phyloP scores from a whole-genome alignment of 2,113 vertebrate species.

The Callipepla californica region DNA sequence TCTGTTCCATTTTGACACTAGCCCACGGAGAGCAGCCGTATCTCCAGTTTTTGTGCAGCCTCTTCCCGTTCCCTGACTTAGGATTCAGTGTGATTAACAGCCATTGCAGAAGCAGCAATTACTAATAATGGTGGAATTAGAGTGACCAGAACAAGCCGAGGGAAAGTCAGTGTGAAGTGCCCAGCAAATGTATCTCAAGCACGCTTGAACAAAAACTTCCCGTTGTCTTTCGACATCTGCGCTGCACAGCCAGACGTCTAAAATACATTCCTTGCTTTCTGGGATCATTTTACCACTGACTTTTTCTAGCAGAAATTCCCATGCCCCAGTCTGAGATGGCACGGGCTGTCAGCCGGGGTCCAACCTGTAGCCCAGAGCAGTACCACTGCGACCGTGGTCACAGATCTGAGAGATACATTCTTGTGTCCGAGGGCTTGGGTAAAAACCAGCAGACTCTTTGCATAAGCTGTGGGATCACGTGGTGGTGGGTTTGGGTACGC shows the following conservation, averaged over 20 bases:
- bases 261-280: neutral
- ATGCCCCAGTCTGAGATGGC: fast-evolving
- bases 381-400: fast-evolving
- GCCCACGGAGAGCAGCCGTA: neutral
- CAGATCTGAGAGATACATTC: neutral
- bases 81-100: neutral
- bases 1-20: slow-evolving; percentile 53
- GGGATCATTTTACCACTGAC: neutral
- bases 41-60: slow-evolving; percentile 17
- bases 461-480: neutral
- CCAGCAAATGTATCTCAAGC: neutral
- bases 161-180: neutral
- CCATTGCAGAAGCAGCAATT: neutral
- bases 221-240: neutral
- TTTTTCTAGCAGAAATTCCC: neutral
- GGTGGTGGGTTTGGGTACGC: slow-evolving; percentile 32
- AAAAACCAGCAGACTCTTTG: neutral
- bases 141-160: neutral
- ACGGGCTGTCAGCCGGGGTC: neutral
- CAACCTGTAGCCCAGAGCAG: fast-evolving
- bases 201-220: neutral
- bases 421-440: neutral
- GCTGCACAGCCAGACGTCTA: neutral
- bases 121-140: neutral
- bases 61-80: neutral